These are phyloP conservation scores for Miichthys miiuy DNA, from an alignment of 2,797 vertebrate genomes.

Conservation along the genomic window DNA sequence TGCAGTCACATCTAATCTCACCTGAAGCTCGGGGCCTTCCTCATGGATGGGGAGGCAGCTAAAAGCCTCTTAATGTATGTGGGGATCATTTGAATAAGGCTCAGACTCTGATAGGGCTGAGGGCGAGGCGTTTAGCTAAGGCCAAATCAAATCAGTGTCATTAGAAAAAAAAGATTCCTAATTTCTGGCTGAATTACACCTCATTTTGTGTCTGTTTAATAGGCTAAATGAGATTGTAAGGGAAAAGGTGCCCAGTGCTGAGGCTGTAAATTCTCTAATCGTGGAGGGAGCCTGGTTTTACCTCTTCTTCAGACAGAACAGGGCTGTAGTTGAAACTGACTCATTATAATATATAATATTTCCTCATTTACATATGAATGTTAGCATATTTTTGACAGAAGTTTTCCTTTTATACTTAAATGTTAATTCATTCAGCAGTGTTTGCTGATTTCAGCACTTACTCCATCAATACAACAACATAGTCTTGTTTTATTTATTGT, in stretches of 20 bases:
- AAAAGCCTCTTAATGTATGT: conserved; percentile 75
- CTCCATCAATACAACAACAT: too few relatives aligned
- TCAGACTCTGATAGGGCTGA: conserved; percentile 48
- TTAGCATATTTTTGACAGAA: background rate
- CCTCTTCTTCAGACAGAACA: background rate
- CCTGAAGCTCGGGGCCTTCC: conserved; percentile 61
- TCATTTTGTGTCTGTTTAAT: conserved; percentile 43
- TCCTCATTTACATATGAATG: background rate
- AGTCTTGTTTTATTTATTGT: too few relatives aligned
- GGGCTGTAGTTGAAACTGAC: background rate
- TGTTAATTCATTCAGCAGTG: too few relatives aligned
- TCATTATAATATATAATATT: background rate
- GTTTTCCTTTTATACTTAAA: background rate
- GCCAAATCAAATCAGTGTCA: conserved; percentile 69
- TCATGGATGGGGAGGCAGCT: conserved; percentile 40
- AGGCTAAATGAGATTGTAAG: conserved; percentile 28
- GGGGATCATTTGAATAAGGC: conserved; percentile 69
- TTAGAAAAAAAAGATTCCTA: conserved; percentile 40
- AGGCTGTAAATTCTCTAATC: background rate
- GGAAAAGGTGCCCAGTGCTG: background rate
- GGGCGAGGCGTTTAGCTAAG: conserved; percentile 60
- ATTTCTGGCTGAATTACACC: conserved; percentile 54
- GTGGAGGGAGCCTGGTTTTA: background rate
- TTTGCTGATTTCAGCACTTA: too few relatives aligned
- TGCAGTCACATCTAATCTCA: conserved; percentile 84